These are phyloP conservation scores for Chlamydotis undulata DNA, from an alignment of 2,113 vertebrate species.

Conservation along the genomic window DNA sequence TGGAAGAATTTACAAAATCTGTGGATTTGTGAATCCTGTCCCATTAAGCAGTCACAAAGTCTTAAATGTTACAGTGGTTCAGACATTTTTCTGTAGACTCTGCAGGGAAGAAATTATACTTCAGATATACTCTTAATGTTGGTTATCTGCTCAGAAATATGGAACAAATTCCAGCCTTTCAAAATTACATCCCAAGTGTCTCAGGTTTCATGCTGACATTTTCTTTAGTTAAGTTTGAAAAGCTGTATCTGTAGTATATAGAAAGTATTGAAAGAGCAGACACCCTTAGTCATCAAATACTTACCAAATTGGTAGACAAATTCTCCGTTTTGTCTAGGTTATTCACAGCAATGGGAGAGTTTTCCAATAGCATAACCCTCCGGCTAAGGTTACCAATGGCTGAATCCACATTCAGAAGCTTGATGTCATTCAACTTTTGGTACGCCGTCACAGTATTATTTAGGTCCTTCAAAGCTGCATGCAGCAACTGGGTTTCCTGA, in stretches of 20 bases:
- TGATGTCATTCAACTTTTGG: conserved; percentile 74
- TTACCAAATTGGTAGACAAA: conserved; percentile 56
- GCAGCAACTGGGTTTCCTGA: conserved; percentile 74
- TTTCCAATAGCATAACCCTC: conserved; percentile 71
- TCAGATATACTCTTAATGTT: background rate
- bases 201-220: background rate
- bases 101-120: background rate
- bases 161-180: background rate
- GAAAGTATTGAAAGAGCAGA: background rate
- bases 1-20: background rate
- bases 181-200: background rate
- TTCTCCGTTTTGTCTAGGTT: conserved; percentile 59
- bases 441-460: conserved; percentile 62
- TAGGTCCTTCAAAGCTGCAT: conserved; percentile 73
- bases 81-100: background rate
- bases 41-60: background rate
- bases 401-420: conserved; percentile 71
- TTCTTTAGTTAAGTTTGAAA: background rate
- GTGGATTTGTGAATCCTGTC: background rate
- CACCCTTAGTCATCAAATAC: background rate
- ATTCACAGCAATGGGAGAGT: conserved; percentile 44
- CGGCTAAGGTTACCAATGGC: conserved; percentile 70
- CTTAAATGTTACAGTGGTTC: background rate
- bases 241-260: background rate
- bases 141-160: background rate